Evolutionary conservation across 2,113 vertebrate genomes (phyloP).

Genomic region (Neolamprologus modestus): DNA sequence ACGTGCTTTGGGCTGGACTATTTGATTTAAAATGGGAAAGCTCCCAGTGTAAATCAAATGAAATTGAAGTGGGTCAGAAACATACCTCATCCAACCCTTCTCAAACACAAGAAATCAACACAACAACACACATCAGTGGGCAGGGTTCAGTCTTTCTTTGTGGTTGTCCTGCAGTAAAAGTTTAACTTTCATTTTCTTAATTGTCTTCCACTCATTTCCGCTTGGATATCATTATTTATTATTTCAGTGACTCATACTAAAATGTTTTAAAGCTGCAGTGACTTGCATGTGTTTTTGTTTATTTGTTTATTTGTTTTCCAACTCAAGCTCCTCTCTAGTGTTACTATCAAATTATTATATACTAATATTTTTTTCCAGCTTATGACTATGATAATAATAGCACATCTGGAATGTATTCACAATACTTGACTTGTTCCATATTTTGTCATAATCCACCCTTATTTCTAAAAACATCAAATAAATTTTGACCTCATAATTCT

Average conservation of each 20-base stretch:
- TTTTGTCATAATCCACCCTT: neutral
- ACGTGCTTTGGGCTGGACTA: neutral
- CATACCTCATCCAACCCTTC: neutral
- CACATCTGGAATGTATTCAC: neutral
- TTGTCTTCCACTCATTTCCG: neutral
- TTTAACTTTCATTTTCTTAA: neutral
- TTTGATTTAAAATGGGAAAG: slow-evolving; percentile 12
- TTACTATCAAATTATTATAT: neutral
- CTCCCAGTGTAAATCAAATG: neutral
- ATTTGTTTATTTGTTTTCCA: neutral
- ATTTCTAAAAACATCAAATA: neutral
- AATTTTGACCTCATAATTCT: neutral
- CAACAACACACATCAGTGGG: neutral
- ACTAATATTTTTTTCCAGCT: neutral
- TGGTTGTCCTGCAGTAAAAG: neutral
- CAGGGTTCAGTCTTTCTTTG: neutral
- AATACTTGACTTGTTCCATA: neutral
- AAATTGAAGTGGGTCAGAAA: slow-evolving; percentile 17
- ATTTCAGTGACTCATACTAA: neutral
- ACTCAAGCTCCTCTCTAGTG: neutral
- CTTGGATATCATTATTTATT: neutral
- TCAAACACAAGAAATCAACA: neutral
- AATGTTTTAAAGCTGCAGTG: neutral
- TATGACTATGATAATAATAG: neutral
- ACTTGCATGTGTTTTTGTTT: neutral